Evolutionary conservation across 2,888 invertebrate genomes (phyloP).

Genomic region (Folsomia candida): DNA sequence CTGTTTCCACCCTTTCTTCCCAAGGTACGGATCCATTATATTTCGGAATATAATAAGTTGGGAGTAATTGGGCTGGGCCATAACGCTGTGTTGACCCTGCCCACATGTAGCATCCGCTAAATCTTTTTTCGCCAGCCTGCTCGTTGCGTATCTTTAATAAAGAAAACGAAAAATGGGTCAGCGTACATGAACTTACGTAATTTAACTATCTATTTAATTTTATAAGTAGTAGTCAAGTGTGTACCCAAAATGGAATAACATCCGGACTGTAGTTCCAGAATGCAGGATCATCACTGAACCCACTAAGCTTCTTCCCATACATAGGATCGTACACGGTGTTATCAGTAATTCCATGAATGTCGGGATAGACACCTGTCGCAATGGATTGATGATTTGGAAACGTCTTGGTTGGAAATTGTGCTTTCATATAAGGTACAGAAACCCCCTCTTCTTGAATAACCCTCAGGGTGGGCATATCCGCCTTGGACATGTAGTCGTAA

Average conservation of each 20-base stretch:
- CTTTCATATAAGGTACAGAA: constrained; percentile 61
- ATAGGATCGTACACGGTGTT: constrained; percentile 62
- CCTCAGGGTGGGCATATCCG: constrained; percentile 62
- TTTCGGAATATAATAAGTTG: constrained; percentile 55
- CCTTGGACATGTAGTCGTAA: constrained; percentile 64
- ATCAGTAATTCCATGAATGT: constrained; percentile 68
- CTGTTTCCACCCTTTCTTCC: constrained; percentile 60
- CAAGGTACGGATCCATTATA: constrained; percentile 53
- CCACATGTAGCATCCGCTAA: constrained; percentile 70
- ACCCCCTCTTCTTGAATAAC: constrained; percentile 61
- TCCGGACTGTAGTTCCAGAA: constrained; percentile 38
- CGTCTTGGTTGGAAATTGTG: constrained; percentile 68
- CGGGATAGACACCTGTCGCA: constrained; percentile 67
- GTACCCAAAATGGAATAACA: constrained; percentile 39
- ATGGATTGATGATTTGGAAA: constrained; percentile 72
- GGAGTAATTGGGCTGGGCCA: constrained; percentile 51
- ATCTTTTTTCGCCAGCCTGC: constrained; percentile 57
- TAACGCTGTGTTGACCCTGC: constrained; percentile 57
- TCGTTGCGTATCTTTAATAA: constrained; percentile 57
- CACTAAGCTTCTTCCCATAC: constrained; percentile 41
- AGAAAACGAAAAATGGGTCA: no score
- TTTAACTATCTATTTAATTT: not conserved
- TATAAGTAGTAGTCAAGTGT: no score
- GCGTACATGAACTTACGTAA: no score
- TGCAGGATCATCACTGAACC: constrained; percentile 33